phyloP scores from a whole-genome alignment of 2,888 invertebrate species.

The Bruchidius siliquastri region DNA sequence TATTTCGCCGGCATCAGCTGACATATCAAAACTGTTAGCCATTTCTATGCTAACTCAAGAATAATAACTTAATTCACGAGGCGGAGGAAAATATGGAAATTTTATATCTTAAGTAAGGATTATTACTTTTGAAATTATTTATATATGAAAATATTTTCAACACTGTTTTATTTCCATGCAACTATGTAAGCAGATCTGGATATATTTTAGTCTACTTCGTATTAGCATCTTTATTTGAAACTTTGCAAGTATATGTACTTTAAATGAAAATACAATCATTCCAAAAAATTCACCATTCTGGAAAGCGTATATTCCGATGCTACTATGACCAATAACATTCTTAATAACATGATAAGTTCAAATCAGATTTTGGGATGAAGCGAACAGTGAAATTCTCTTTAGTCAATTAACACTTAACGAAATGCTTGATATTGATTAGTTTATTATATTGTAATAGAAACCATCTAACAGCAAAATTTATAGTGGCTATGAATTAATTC shows the following conservation, averaged over 20 bases:
- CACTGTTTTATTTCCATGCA: no score
- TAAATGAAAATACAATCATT: no score
- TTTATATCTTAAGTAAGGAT: background rate
- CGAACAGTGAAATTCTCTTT: background rate
- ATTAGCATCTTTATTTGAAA: no score
- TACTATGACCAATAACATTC: no score
- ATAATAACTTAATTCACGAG: background rate
- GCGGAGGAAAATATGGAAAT: background rate
- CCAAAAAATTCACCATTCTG: no score
- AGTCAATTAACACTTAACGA: background rate
- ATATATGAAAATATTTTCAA: no score
- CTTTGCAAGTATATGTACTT: no score
- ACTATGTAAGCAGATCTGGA: no score
- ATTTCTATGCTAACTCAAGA: slow-evolving; percentile 4
- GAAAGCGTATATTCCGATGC: no score
- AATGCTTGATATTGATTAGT: background rate
- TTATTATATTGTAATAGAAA: background rate
- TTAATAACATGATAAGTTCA: background rate
- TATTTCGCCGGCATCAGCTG: slow-evolving; percentile 7
- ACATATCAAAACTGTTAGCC: slow-evolving; percentile 1
- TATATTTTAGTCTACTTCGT: no score
- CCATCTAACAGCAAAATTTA: background rate
- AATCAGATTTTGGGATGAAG: background rate
- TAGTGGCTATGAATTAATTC: background rate
- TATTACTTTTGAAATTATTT: no score